Evolutionary conservation across 2,113 vertebrate genomes (phyloP).

Genomic region (Cygnus atratus): DNA sequence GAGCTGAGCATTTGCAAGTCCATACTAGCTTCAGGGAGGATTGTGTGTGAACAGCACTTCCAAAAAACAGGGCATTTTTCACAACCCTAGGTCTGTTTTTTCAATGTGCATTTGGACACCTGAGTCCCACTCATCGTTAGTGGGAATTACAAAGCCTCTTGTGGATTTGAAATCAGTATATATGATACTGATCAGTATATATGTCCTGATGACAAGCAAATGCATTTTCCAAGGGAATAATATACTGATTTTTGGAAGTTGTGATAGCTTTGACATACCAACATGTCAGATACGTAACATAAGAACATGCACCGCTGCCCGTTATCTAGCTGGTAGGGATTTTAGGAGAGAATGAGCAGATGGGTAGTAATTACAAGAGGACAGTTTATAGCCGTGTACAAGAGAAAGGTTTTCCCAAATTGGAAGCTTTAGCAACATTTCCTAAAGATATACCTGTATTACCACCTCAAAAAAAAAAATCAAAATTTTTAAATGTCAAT

Average conservation of each 20-base stretch:
- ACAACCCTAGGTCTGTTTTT: neutral
- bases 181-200: neutral
- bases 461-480: neutral
- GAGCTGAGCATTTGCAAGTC: neutral
- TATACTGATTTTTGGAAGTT: constrained; percentile 20
- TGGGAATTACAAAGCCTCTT: neutral
- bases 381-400: fast-evolving
- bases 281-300: neutral
- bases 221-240: constrained; percentile 17
- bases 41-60: neutral
- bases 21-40: neutral
- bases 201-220: neutral
- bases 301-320: neutral
- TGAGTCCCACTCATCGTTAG: neutral
- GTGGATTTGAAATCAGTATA: neutral
- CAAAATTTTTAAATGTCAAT: neutral
- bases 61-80: neutral
- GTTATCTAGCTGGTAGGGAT: neutral
- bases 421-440: neutral
- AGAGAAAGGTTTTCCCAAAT: neutral
- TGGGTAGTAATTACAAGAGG: neutral
- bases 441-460: neutral
- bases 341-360: neutral
- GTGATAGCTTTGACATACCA: neutral
- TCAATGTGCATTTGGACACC: fast-evolving